phyloP scores from a whole-genome alignment of 1,140 invertebrate species.

The Akabosia matsudoensis region DNA sequence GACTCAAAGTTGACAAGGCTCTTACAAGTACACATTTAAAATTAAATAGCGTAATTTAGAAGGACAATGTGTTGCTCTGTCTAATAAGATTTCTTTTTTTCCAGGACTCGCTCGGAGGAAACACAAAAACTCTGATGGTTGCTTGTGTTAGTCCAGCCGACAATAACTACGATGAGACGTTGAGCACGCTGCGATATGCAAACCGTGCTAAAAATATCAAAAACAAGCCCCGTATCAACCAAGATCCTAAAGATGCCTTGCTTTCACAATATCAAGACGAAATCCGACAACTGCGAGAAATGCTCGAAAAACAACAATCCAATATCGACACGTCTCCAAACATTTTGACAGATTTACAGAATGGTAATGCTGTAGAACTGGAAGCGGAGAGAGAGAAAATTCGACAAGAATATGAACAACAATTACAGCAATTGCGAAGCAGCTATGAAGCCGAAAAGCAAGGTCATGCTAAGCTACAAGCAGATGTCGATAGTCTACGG shows the following conservation, averaged over 20 bases:
- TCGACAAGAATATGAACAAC: conserved; percentile 50
- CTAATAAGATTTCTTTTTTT: too few relatives aligned
- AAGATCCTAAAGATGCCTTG: conserved; percentile 89
- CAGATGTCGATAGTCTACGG: conserved; percentile 59
- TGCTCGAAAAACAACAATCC: conserved; percentile 57
- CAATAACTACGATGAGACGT: conserved; percentile 85
- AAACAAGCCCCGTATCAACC: conserved; percentile 88
- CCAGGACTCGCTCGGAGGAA: conserved; percentile 60
- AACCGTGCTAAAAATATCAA: conserved; percentile 90
- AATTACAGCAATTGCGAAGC: conserved; percentile 57
- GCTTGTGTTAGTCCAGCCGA: conserved; percentile 86
- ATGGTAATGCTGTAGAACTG: conserved; percentile 45
- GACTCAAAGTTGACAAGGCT: conserved; percentile 88
- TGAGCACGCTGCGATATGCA: conserved; percentile 82
- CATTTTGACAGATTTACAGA: neutral
- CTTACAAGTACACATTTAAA: conserved; percentile 62
- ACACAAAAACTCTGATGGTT: conserved; percentile 91
- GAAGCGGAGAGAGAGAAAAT: conserved; percentile 55
- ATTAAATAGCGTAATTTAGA: neutral
- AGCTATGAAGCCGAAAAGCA: conserved; percentile 60
- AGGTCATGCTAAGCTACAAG: conserved; percentile 59
- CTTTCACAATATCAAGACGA: conserved; percentile 81
- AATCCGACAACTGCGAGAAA: conserved; percentile 64
- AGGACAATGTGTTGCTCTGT: neutral
- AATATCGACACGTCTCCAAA: neutral